Evolutionary conservation across 53 echinoderm and acorn worm species (phyloP), one percentile per base, ranked within the genome.

Genomic region (Luidia sarsii): DNA sequence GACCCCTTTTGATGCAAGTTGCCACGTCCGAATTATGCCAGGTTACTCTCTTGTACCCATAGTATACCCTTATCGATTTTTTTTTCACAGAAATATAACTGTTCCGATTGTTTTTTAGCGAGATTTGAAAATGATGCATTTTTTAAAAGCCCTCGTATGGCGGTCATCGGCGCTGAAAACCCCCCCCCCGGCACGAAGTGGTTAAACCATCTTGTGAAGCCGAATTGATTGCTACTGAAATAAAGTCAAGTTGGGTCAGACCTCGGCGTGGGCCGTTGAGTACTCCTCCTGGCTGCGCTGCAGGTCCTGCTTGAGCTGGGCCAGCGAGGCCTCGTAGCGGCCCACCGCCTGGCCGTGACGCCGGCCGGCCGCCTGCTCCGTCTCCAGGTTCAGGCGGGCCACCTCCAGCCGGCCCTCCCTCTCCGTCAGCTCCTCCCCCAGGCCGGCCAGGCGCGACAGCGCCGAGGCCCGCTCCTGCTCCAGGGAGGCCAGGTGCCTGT

Each of bases 351-450:
- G 87, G n/a, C 82, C 68, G n/a, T 95, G 93, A 33, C 83, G 86
- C 30, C 86, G 82, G 36, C 85, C 85, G 83, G 90, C 90, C 51
- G 75, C 79, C 88, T 90, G 82, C 0, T 77, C 88, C 27, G 92
- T 90, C 80, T 95, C 96, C 10, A 95, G 92, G 66, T 88, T 95
- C 82, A 89, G 81, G 29, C 82, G 85, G 55, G 80, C 83, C 16
- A 95, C 89, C 32, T 89, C 56, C 23, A 95, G 81, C 53, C 90
- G 92, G 16, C 88, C 70, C 49, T 95, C 95, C 32, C 87, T 85
- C 48, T 88, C 90, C 3, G 88, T 81, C 51, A 95, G 80, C 36
- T 95, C 92, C 15, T 92, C 91, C 65, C 60, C 82, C 24, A 85
- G 45, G 22, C 65, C 32, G 33, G 75, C 70, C 7, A 92, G 73